phyloP scores from a whole-genome alignment of 2,797 vertebrate species.

The Gadopsis bispinosus region DNA sequence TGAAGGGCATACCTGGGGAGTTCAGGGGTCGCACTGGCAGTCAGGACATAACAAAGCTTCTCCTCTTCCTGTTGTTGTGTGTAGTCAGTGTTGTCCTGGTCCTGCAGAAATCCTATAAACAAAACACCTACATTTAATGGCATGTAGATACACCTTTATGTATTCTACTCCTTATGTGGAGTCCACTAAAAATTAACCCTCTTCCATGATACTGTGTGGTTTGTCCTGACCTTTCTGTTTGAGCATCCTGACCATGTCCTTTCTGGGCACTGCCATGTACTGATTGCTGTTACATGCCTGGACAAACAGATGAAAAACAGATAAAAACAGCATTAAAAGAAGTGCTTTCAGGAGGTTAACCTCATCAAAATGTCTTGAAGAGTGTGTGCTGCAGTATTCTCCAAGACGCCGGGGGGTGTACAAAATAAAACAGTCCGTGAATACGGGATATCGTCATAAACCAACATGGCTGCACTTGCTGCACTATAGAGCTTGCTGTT shows the following conservation, averaged over 20 bases:
- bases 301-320: slow-evolving; percentile 33
- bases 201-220: not conserved
- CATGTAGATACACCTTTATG: not conserved
- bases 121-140: not conserved
- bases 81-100: slow-evolving; percentile 60
- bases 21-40: slow-evolving; percentile 51
- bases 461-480: too few species aligned
- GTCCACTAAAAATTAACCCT: not conserved
- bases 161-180: not conserved
- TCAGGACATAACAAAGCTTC: slow-evolving; percentile 48
- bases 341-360: not conserved
- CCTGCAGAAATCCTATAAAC: slow-evolving; percentile 77
- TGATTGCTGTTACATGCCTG: slow-evolving; percentile 89
- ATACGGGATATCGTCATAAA: too few species aligned
- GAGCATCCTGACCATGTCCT: slow-evolving; percentile 84
- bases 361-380: not conserved
- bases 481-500: too few species aligned
- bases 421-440: too few species aligned
- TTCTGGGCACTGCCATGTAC: slow-evolving; percentile 86
- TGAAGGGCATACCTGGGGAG: slow-evolving; percentile 67
- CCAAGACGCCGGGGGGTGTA: not conserved
- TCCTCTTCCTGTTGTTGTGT: slow-evolving; percentile 62
- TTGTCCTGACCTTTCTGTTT: slow-evolving; percentile 67
- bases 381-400: too few species aligned
- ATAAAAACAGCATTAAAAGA: not conserved